Evolutionary conservation across 2,797 vertebrate genomes (phyloP).

Genomic region (Atherinosoma microstoma): DNA sequence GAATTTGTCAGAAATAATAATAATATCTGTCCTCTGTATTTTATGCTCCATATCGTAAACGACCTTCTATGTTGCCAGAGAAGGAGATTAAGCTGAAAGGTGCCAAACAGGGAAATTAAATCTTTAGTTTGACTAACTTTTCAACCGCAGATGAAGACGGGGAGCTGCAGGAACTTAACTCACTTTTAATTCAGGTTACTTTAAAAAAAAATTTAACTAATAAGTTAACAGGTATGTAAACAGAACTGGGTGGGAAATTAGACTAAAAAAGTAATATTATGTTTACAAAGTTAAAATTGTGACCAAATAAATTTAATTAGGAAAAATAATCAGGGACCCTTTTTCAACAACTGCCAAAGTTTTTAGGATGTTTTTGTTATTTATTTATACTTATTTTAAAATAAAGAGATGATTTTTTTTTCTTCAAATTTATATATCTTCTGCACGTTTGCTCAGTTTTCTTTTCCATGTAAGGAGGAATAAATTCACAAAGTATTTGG

Average conservation of each 20-base stretch:
- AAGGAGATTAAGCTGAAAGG: slow-evolving; percentile 57
- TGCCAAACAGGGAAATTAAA: slow-evolving; percentile 64
- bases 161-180: background rate
- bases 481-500: too few relatives aligned
- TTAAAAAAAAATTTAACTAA: background rate
- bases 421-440: too few relatives aligned
- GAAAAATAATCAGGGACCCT: background rate
- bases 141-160: slow-evolving; percentile 9
- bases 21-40: slow-evolving; percentile 36
- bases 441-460: too few relatives aligned
- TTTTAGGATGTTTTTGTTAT: background rate
- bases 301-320: background rate
- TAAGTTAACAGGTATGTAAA: background rate
- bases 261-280: background rate
- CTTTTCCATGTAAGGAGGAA: too few relatives aligned
- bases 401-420: too few relatives aligned
- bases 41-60: slow-evolving; percentile 35
- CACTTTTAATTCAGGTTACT: background rate
- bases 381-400: too few relatives aligned
- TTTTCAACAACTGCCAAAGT: background rate
- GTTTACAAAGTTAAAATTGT: slow-evolving; percentile 1
- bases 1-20: slow-evolving; percentile 28
- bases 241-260: slow-evolving; percentile 47
- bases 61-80: slow-evolving; percentile 51
- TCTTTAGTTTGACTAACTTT: slow-evolving; percentile 14